phyloP scores from a whole-genome alignment of 2,113 vertebrate genomes.

The Pomatostomus ruficeps region DNA sequence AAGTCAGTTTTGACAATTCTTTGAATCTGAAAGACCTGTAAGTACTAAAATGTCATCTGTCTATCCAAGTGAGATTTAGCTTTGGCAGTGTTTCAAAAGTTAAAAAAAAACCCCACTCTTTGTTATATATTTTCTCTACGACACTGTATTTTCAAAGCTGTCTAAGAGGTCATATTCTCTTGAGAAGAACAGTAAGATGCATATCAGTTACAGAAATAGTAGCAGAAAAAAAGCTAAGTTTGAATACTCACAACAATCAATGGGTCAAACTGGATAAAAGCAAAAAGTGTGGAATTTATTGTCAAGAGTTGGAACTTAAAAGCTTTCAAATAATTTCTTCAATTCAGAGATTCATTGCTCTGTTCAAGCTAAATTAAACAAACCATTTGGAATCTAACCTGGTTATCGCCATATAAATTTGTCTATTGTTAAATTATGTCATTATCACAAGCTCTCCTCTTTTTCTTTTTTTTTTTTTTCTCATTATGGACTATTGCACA shows the following conservation, averaged over 20 bases:
- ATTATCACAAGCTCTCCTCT: background rate
- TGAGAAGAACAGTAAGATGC: background rate
- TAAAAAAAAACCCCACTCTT: background rate
- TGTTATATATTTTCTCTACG: conserved; percentile 8
- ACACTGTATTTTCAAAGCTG: conserved; percentile 33
- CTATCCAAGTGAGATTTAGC: conserved; percentile 43
- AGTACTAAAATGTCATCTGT: conserved; percentile 57
- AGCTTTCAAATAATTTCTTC: conserved; percentile 8
- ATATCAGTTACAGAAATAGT: background rate
- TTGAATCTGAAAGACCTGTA: conserved; percentile 39
- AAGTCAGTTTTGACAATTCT: conserved; percentile 55
- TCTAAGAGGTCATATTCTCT: background rate
- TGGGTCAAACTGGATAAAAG: conserved; percentile 3
- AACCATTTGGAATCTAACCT: background rate
- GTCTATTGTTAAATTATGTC: background rate
- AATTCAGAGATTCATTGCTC: background rate
- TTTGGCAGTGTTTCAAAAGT: conserved; percentile 56
- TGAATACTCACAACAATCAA: background rate
- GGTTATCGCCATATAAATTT: background rate
- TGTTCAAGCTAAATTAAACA: background rate
- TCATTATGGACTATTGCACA: background rate
- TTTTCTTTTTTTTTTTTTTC: background rate
- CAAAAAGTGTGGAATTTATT: background rate
- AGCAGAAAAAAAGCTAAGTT: background rate
- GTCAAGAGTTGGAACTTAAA: background rate